Conservation (phyloP, 2,113 vertebrate genomes). For the Lophochroa leadbeateri region DNA sequence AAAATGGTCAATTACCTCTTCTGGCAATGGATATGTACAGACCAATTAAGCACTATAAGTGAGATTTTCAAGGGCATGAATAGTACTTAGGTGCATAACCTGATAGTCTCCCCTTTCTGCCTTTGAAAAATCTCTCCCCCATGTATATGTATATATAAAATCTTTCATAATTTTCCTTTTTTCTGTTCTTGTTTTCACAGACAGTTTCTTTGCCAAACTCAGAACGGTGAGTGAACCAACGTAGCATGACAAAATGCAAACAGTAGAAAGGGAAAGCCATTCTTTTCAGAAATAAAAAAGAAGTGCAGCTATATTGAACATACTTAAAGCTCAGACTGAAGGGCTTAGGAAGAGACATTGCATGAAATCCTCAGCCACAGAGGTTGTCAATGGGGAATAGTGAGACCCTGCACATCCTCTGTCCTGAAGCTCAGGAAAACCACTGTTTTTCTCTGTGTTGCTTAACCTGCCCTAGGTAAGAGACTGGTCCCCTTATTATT, state of each 20-base stretch:
- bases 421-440: not conserved
- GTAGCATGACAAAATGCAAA: not conserved
- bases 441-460: not conserved
- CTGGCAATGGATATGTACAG: not conserved
- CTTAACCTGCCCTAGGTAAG: not conserved
- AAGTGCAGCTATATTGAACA: not conserved
- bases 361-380: not conserved
- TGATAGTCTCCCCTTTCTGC: not conserved
- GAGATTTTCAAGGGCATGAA: constrained; percentile 28
- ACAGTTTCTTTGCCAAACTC: not conserved
- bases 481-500: not conserved
- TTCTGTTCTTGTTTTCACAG: not conserved
- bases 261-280: not conserved
- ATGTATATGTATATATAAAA: fast-evolving
- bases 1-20: constrained; percentile 44
- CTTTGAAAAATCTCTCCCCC: not conserved
- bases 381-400: not conserved
- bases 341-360: not conserved
- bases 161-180: not conserved
- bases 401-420: not conserved
- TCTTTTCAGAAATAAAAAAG: not conserved
- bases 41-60: constrained; percentile 10
- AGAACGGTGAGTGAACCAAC: not conserved
- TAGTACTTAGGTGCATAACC: not conserved
- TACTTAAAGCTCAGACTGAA: not conserved